Base-by-base conservation (phyloP, 2,797 vertebrate species). In the Argyrosomus regius region DNA sequence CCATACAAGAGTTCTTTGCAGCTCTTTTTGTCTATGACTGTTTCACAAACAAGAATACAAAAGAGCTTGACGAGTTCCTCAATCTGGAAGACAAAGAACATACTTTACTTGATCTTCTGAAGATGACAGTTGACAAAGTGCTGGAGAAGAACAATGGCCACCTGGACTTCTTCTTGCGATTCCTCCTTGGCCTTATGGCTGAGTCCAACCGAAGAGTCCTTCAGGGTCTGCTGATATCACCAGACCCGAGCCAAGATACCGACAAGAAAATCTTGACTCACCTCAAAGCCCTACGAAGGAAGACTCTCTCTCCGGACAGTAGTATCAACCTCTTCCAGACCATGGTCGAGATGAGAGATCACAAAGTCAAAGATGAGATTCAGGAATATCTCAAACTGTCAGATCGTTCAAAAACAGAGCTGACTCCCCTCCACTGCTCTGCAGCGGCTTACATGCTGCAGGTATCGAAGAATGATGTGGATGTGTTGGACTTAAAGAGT, bases 1-100 rank as follows among this genome's bases (percentile, higher is more conserved):
- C 84, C 3, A 0, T 92, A 1, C 90, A 93, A 77, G 92, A 93
- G 90, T 92, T 93, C 76, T 91, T 90, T 48, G 92, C 84, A 16
- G 92, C 90, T 49, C 31, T 93, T 4, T 77, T 70, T 0, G 2
- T 89, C 14, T 85, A 81, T 2, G 79, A 91, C 22, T 87, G 89
- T 68, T 80, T 89, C 3, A 77, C 16, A 10, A 88, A 56, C 53
- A 77, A 81, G 6, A 45, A 82, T 2, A 71, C 65, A 1, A 9
- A 43, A 59, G 77, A 84, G 0, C 70, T 92, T 0, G 0, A 4
- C 0, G 0, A 3, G 5, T 89, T 91, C 56, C 60, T 93, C 0
- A 0, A 48, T 7, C 6, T 77, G 43, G 31, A 84, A 31, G 26
- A 35, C 2, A 10, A 78, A 61, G 75, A 89, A 1, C 28, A 56